Evolutionary conservation across 2,888 invertebrate species (phyloP).

Genomic region (Xylota sylvarum): DNA sequence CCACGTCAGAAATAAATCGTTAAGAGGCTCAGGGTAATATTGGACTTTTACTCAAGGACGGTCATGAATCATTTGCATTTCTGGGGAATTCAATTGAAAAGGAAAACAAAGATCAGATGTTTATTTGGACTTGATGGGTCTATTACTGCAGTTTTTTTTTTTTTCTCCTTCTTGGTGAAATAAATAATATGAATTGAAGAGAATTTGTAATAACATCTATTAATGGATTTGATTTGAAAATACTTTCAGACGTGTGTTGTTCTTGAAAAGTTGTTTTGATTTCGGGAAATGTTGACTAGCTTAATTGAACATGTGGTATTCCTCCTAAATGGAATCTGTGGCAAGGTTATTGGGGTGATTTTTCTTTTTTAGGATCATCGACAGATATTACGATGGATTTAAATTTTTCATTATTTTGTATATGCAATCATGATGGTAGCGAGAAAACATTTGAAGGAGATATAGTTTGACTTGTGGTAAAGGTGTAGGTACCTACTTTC

Average conservation of each 20-base stretch:
- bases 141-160: conserved; percentile 33
- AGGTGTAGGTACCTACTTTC: no score
- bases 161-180: background rate
- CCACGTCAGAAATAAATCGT: conserved; percentile 56
- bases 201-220: conserved; percentile 59
- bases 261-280: conserved; percentile 50
- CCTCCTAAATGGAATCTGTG: conserved; percentile 25
- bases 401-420: background rate
- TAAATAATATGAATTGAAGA: conserved; percentile 25
- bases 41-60: conserved; percentile 59
- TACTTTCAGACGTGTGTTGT: conserved; percentile 20
- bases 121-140: conserved; percentile 39
- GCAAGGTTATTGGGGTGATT: conserved; percentile 17
- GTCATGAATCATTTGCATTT: conserved; percentile 64
- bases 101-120: conserved; percentile 55
- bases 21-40: conserved; percentile 31
- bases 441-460: background rate
- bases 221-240: conserved; percentile 54
- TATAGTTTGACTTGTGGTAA: no score
- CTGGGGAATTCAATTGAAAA: conserved; percentile 59
- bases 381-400: background rate
- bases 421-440: background rate
- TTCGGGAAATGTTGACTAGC: conserved; percentile 10
- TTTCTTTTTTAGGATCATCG: background rate
- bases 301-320: conserved; percentile 46